Base-by-base conservation (phyloP, 2,113 vertebrate species). In the Agapornis roseicollis region DNA sequence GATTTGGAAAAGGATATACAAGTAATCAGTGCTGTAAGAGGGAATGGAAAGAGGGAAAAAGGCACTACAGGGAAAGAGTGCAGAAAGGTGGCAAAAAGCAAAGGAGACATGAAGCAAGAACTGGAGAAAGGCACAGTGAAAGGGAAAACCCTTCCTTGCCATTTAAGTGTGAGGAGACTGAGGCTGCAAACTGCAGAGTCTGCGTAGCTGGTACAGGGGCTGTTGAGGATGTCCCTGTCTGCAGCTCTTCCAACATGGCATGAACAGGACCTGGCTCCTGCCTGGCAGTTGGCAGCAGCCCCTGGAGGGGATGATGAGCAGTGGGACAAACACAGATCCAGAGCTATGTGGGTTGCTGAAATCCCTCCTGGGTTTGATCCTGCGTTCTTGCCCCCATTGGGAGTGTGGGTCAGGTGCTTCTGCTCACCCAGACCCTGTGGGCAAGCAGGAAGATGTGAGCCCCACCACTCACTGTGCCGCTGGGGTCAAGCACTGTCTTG, bases 201-300 rank as follows among this genome's bases (percentile, higher is more conserved):
- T 37, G 10, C 29, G 25, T 49, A 56, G 20, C 17, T 7, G 1
- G 29, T 35, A 64, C 23, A 28, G 0, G 1, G 5, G 74, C 33
- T n/a, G 63, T 63, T 55, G 35, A 55, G 10, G 42, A 49, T 28
- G 53, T 49, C 22, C 23, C 17, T 35, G 15, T 90, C 35, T 79
- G 13, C 25, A 66, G 65, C 18, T 64, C 52, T 71, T 77, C 22
- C 56, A 72, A 13, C 1, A 47, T 22, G 29, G 15, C 25, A 68
- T 1, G 1, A 29, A 52, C 0, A 3, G 31, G 60, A 52, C 27
- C n/a, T 1, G 0, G 16, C 25, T 95, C 37, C 39, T 63, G 12
- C 11, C 46, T 94, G 60, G 46, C 64, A 63, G 37, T 20, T 74
- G 47, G 46, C 87, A 68, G 46, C 23, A 76, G 44, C 35, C 33